phyloP scores from a whole-genome alignment of 2,797 vertebrate species.

The Hypotaenidia philippensis region DNA sequence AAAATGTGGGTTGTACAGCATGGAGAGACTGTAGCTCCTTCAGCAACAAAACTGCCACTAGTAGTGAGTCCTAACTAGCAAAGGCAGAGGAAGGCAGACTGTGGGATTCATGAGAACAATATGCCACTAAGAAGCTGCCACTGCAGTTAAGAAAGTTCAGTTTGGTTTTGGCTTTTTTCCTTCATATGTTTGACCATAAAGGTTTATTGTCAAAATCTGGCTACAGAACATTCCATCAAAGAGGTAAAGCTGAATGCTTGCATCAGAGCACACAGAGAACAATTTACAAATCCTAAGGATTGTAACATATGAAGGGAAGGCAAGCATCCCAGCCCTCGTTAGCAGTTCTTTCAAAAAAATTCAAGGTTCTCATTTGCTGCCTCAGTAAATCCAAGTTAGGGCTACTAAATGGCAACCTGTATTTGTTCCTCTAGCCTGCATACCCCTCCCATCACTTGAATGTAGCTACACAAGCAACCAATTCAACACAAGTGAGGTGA shows the following conservation, averaged over 20 bases:
- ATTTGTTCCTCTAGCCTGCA: not conserved
- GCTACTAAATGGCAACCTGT: not conserved
- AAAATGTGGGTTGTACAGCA: not conserved
- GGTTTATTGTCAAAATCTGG: not conserved
- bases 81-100: not conserved
- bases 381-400: not conserved
- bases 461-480: slow-evolving; percentile 17
- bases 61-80: not conserved
- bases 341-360: not conserved
- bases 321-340: rapidly evolving
- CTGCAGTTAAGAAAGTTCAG: not conserved
- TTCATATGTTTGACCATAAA: not conserved
- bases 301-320: not conserved
- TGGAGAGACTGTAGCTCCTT: not conserved
- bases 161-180: not conserved
- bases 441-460: not conserved
- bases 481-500: not conserved
- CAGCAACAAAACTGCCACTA: not conserved
- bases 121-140: not conserved
- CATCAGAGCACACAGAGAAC: rapidly evolving
- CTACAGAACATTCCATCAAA: not conserved
- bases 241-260: not conserved
- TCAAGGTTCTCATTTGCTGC: not conserved
- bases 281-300: not conserved
- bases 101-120: not conserved